phyloP scores from a whole-genome alignment of 2,797 vertebrate genomes.

The Mallotus villosus region DNA sequence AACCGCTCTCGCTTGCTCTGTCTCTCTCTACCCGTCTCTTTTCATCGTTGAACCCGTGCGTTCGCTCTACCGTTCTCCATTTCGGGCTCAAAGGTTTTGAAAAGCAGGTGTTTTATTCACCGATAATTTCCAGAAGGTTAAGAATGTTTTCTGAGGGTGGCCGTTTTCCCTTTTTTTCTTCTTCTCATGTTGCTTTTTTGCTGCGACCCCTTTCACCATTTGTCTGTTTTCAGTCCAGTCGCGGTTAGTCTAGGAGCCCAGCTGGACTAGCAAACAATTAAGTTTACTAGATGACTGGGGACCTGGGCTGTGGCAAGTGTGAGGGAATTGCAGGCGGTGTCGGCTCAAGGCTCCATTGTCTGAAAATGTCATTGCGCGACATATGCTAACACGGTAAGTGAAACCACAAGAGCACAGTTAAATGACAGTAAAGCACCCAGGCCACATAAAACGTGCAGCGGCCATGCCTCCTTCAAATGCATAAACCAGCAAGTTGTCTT shows the following conservation, averaged over 20 bases:
- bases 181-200: slow-evolving; percentile 15
- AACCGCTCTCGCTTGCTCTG: not conserved
- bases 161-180: not conserved
- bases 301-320: not conserved
- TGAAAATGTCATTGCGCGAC: slow-evolving; percentile 45
- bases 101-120: too few species aligned
- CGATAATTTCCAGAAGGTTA: too few species aligned
- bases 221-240: slow-evolving; percentile 18
- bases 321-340: not conserved
- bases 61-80: too few species aligned
- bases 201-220: slow-evolving; percentile 13
- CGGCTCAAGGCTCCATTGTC: slow-evolving; percentile 35
- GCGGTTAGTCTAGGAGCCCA: slow-evolving; percentile 30
- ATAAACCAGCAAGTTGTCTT: slow-evolving; percentile 37
- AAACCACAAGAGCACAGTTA: slow-evolving; percentile 40
- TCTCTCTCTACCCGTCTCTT: not conserved
- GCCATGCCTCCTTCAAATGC: slow-evolving; percentile 33
- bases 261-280: slow-evolving; percentile 40
- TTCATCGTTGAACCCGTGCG: too few species aligned
- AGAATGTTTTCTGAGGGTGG: not conserved
- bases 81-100: too few species aligned
- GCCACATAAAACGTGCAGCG: slow-evolving; percentile 38
- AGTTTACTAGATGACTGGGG: slow-evolving; percentile 35
- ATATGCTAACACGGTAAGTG: slow-evolving; percentile 33
- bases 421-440: slow-evolving; percentile 40